Evolutionary conservation across 2,888 invertebrate genomes (phyloP).

Genomic region (Lasioglossum calceatum): DNA sequence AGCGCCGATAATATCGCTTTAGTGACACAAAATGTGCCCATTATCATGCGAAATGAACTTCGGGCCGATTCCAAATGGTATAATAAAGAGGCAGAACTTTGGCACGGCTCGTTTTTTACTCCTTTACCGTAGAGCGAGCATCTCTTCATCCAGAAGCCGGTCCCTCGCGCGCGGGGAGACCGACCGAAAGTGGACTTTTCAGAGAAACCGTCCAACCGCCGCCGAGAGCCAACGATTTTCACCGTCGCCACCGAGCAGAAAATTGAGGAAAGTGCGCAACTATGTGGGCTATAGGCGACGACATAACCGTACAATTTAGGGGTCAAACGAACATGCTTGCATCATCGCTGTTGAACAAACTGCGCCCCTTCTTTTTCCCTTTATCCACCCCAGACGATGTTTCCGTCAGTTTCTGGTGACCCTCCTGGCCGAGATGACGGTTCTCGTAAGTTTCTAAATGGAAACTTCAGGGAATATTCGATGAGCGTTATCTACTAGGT

Average conservation of each 20-base stretch:
- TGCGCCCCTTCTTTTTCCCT: neutral
- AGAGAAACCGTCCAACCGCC: neutral
- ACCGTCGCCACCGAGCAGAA: slow-evolving; percentile 43
- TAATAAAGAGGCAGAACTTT: slow-evolving; percentile 75
- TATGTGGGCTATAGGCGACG: slow-evolving; percentile 44
- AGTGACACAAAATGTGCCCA: slow-evolving; percentile 77
- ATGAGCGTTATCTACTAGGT: too few relatives aligned
- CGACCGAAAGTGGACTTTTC: slow-evolving; percentile 1
- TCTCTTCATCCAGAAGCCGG: slow-evolving; percentile 3
- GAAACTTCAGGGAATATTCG: neutral
- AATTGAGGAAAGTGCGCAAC: slow-evolving; percentile 58
- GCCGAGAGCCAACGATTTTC: slow-evolving; percentile 23
- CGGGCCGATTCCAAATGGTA: slow-evolving; percentile 72
- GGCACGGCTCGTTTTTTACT: slow-evolving; percentile 68
- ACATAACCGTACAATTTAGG: slow-evolving; percentile 40
- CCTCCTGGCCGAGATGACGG: too few relatives aligned
- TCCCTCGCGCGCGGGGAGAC: neutral
- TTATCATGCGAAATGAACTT: slow-evolving; percentile 78
- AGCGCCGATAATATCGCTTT: slow-evolving; percentile 79
- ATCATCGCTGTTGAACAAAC: slow-evolving; percentile 24
- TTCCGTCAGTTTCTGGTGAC: neutral
- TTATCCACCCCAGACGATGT: neutral
- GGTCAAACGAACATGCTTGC: slow-evolving; percentile 27
- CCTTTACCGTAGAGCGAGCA: slow-evolving; percentile 3
- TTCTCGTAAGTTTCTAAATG: neutral